Base-by-base conservation (phyloP, 2,113 vertebrate species). In the Casuarius casuarius region DNA sequence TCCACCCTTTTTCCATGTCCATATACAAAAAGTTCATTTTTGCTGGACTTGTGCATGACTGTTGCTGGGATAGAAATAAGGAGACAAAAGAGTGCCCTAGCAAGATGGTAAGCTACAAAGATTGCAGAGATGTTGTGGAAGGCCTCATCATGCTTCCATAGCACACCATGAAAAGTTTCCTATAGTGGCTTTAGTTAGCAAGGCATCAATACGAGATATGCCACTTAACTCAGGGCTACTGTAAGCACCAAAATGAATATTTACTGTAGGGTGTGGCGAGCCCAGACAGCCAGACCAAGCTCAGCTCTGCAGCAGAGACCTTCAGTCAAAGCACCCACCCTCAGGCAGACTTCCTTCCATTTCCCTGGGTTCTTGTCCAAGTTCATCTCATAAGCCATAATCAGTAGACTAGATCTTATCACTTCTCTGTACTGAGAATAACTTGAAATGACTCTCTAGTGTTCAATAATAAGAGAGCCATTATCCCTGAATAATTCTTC, bases 401-500 rank as follows among this genome's bases (percentile, higher is more conserved):
- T 73, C 88, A 85, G n/a, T 12, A 87, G 58, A 48, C 52, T 56
- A 79, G 61, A 92, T 76, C 66, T 84, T 79, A 87, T 1, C 9
- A 66, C 16, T 91, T 83, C 58, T 52, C 59, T 91, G 19, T 17
- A 78, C 49, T 42, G 54, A 76, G 84, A 91, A 58, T 74, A 95
- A 66, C 59, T 78, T 65, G 40, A 19, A 92, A 76, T 62, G 92
- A 85, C 61, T 94, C 42, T 59, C 11, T 58, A 65, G 28, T 74
- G 44, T 87, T 95, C 3, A n/a, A 89, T 66, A 78, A 85, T 29
- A 80, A 70, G 59, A 91, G 62, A 79, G 28, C 3, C 74, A 44
- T 84, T 95, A 91, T 67, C 94, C 71, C 63, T 49, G 14, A 87
- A 56, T 85, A 95, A 92, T 74, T 70, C 44, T 70, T 76, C 87